These are phyloP conservation scores for Calliscelio sp. DNA, from an alignment of 2,888 invertebrate genomes.

Conservation along the genomic window DNA sequence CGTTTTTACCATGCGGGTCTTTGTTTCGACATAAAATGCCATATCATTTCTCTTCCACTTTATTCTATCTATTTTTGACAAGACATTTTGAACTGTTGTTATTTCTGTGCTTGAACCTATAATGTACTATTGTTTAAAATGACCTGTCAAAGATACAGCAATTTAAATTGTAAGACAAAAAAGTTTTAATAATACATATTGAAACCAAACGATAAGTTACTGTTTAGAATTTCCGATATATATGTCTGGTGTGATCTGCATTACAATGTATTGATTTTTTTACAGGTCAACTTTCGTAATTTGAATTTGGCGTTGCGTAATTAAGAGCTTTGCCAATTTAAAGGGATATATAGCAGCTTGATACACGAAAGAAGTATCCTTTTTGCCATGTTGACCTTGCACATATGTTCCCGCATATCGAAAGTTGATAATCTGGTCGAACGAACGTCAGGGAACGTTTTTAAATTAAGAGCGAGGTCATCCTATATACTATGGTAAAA, in stretches of 20 bases:
- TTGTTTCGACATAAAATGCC: too few species aligned
- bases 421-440: constrained; percentile 73
- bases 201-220: not conserved
- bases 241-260: not conserved
- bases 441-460: constrained; percentile 62
- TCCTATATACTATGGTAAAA: constrained; percentile 60
- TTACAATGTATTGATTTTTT: constrained; percentile 18
- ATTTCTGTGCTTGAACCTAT: not conserved
- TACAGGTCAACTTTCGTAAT: constrained; percentile 50
- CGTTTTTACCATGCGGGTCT: too few species aligned
- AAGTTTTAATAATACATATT: not conserved
- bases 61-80: too few species aligned
- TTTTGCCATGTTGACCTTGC: constrained; percentile 60
- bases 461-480: constrained; percentile 77
- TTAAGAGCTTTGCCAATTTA: constrained; percentile 55
- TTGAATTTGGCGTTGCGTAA: constrained; percentile 45
- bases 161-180: not conserved
- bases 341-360: constrained; percentile 32
- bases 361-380: constrained; percentile 56
- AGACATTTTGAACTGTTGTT: too few species aligned
- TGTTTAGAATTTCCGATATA: not conserved
- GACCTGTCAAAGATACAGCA: not conserved
- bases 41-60: too few species aligned
- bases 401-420: constrained; percentile 54
- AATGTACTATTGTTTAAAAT: not conserved